Evolutionary conservation across 2,888 invertebrate genomes (phyloP), one percentile per base, ranked within the genome.

Genomic region (Acrobasis suavella): DNA sequence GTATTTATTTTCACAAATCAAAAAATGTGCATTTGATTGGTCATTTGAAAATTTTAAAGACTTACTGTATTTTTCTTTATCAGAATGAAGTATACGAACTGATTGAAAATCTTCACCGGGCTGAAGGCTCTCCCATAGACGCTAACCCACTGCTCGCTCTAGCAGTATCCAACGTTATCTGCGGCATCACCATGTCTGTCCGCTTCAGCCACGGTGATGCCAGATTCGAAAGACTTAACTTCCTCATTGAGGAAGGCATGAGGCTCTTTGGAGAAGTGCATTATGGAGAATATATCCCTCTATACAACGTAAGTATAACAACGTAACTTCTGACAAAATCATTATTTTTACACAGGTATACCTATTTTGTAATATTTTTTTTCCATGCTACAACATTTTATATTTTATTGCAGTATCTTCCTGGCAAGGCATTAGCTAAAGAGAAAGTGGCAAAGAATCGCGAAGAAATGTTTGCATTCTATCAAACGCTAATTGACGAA

Each of bases 161-260:
- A 70, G 95, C 96, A 39, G 96, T 97, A 70, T 97, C 96, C 78
- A 98, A 98, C 86, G 97, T 98, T 6, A 97, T 98, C 71, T 97
- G 98, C 85, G 96, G 96, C 68, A 95, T 98, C 72, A 94, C 97
- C 77, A 98, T 98, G 98, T 96, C 97, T 42, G 95, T 96, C 6
- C 94, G 97, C 51, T 98, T 97, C 86, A 94, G 95, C 63, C 94
- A 95, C 70, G 95, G 96, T 60, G 97, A 97, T 81, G 88, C 90
- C 7, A 94, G 95, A 61, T 98, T 98, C 86, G 93, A 94, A 60
- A 93, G 96, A 63, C 96, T 97, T 76, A 97, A 97, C 93, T 91
- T 93, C 69, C 93, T 97, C n/a, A 97, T 98, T 75, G 97, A 97
- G 77, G 98, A 98, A 87, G 98, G 98, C 39, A 98, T 98, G 94